A percentile compares a stretch with the other conserved stretches of the same genome.
phyloP scores from a whole-genome alignment of 2,888 invertebrate genomes.

The Adela reaumurella region DNA sequence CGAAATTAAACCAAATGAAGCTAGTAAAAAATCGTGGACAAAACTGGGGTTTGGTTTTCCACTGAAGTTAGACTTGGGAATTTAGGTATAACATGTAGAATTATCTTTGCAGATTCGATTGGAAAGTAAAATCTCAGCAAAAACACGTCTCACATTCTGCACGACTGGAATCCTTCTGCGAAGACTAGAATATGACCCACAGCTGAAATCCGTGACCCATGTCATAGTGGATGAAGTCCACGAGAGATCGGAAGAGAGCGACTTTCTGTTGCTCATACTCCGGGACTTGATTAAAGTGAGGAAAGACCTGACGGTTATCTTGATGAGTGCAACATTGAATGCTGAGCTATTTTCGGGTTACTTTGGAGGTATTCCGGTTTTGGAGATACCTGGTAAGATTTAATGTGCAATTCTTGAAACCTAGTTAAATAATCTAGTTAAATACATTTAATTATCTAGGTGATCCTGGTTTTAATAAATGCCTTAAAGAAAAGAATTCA shows the following conservation, averaged over 20 bases:
- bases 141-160: slow-evolving; percentile 85
- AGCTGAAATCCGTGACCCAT: slow-evolving; percentile 75
- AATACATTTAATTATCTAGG: no score
- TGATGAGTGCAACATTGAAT: slow-evolving; percentile 94
- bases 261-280: slow-evolving; percentile 81
- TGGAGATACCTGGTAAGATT: slow-evolving; percentile 70
- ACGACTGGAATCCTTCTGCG: slow-evolving; percentile 89
- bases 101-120: slow-evolving; percentile 76
- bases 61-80: no score
- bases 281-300: slow-evolving; percentile 70
- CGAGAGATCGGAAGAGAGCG: slow-evolving; percentile 86
- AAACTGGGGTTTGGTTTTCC: no score
- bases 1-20: no score
- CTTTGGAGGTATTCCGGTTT: slow-evolving; percentile 73
- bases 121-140: slow-evolving; percentile 71
- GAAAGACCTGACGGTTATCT: slow-evolving; percentile 73
- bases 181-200: slow-evolving; percentile 75
- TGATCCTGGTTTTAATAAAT: background rate
- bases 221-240: slow-evolving; percentile 90
- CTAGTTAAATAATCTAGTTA: background rate
- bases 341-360: slow-evolving; percentile 80
- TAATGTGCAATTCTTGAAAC: background rate
- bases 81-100: no score
- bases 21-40: no score
- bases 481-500: no score